A percentile compares a stretch with the other conserved stretches of the same genome.
phyloP scores from a whole-genome alignment of 2,113 vertebrate species.

The Ammodytes dubius region DNA sequence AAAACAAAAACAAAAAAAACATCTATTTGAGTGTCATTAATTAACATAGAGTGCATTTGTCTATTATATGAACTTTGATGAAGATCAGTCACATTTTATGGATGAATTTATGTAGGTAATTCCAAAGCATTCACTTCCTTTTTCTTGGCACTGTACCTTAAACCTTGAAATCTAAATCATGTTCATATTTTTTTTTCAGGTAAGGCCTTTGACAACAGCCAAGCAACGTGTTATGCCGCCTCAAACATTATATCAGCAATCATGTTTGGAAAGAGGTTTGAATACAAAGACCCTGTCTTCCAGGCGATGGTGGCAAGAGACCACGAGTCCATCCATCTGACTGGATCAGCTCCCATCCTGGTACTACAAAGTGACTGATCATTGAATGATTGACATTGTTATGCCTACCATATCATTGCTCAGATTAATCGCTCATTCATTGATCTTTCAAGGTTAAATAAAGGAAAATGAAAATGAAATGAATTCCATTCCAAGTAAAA shows the following conservation, averaged over 20 bases:
- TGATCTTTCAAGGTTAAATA: too few relatives aligned
- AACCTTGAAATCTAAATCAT: too few relatives aligned
- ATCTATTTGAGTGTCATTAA: too few relatives aligned
- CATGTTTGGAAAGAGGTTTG: constrained; percentile 79
- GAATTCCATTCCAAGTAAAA: not conserved
- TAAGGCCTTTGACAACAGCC: constrained; percentile 68
- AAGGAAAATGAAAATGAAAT: too few relatives aligned
- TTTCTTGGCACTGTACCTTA: too few relatives aligned
- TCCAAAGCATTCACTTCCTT: too few relatives aligned
- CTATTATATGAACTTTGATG: too few relatives aligned
- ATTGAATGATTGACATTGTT: not conserved
- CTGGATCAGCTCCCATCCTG: constrained; percentile 52
- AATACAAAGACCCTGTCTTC: constrained; percentile 74
- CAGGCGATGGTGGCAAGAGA: constrained; percentile 37
- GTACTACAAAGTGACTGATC: constrained; percentile 30
- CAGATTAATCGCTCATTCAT: too few relatives aligned
- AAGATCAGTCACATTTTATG: too few relatives aligned
- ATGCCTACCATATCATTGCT: not conserved
- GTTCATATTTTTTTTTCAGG: constrained; percentile 31
- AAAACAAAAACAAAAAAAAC: too few relatives aligned
- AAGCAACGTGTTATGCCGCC: constrained; percentile 58
- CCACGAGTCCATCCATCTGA: constrained; percentile 13
- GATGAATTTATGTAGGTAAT: too few relatives aligned
- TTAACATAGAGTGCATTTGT: too few relatives aligned
- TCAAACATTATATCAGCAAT: constrained; percentile 80